A percentile compares a stretch with the other conserved stretches of the same genome.
phyloP scores from a whole-genome alignment of 2,113 vertebrate species.

The Siniperca chuatsi region DNA sequence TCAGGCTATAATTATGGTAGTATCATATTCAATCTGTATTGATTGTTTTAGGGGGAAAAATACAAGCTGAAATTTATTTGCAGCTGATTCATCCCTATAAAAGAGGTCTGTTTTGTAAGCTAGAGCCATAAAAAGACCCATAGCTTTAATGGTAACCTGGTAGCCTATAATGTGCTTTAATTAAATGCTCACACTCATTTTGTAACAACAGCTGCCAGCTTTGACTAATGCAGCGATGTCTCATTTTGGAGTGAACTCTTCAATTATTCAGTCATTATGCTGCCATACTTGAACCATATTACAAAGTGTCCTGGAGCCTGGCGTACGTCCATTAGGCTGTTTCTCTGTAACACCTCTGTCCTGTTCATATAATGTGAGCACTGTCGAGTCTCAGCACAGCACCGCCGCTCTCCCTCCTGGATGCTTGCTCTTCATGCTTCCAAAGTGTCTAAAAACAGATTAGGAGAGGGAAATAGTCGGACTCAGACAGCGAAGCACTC shows the following conservation, averaged over 20 bases:
- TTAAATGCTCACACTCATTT: slow-evolving; percentile 27
- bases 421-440: slow-evolving; percentile 79
- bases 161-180: slow-evolving; percentile 35
- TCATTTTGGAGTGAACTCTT: slow-evolving; percentile 54
- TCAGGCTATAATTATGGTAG: background rate
- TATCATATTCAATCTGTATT: background rate
- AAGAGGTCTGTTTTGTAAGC: slow-evolving; percentile 12
- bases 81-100: slow-evolving; percentile 7
- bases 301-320: slow-evolving; percentile 27
- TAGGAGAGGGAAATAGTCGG: slow-evolving; percentile 35
- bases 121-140: slow-evolving; percentile 11
- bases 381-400: slow-evolving; percentile 61
- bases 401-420: slow-evolving; percentile 75
- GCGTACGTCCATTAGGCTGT: slow-evolving; percentile 55
- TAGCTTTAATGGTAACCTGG: slow-evolving; percentile 12
- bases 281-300: slow-evolving; percentile 43
- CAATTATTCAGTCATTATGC: slow-evolving; percentile 57
- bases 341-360: slow-evolving; percentile 46
- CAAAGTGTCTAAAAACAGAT: slow-evolving; percentile 80
- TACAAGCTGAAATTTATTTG: background rate
- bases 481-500: slow-evolving; percentile 58
- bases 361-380: slow-evolving; percentile 38
- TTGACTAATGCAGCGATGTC: slow-evolving; percentile 53
- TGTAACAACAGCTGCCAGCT: slow-evolving; percentile 3
- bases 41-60: background rate